phyloP scores from a whole-genome alignment of 2,113 vertebrate species.

The Xenopus borealis region DNA sequence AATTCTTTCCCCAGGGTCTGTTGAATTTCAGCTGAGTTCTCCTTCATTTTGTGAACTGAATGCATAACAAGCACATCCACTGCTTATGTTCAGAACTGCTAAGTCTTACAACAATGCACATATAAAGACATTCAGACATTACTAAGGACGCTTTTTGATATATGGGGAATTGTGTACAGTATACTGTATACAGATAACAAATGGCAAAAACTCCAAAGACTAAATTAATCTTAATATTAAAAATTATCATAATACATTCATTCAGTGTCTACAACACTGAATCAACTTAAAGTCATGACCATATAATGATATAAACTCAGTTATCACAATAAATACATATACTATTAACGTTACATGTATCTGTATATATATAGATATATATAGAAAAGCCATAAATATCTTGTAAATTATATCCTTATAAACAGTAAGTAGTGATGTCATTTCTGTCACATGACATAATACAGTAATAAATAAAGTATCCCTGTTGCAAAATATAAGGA shows the following conservation, averaged over 20 bases:
- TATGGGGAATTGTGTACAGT: slow-evolving; percentile 16
- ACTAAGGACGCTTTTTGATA: slow-evolving; percentile 53
- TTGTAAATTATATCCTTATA: too few relatives aligned
- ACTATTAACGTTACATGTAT: too few relatives aligned
- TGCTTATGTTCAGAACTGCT: slow-evolving; percentile 53
- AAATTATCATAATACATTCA: too few relatives aligned
- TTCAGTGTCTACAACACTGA: not conserved
- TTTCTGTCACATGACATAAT: too few relatives aligned
- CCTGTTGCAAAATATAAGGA: too few relatives aligned
- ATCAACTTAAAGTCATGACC: not conserved
- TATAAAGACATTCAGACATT: slow-evolving; percentile 52
- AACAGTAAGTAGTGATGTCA: too few relatives aligned
- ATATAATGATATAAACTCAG: too few relatives aligned
- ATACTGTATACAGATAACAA: not conserved
- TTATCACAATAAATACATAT: too few relatives aligned
- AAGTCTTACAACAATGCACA: slow-evolving; percentile 49
- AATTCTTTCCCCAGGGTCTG: slow-evolving; percentile 54
- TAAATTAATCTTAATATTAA: not conserved
- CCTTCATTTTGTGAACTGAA: slow-evolving; percentile 54
- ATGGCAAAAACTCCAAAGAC: not conserved
- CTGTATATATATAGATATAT: too few relatives aligned
- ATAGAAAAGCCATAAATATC: too few relatives aligned
- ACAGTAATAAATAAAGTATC: too few relatives aligned
- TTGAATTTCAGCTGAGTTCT: slow-evolving; percentile 52
- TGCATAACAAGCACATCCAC: slow-evolving; percentile 48